Evolutionary conservation across 2,113 vertebrate genomes (phyloP), one percentile per base, ranked within the genome.

Genomic region (Orientallactaga bullata): DNA sequence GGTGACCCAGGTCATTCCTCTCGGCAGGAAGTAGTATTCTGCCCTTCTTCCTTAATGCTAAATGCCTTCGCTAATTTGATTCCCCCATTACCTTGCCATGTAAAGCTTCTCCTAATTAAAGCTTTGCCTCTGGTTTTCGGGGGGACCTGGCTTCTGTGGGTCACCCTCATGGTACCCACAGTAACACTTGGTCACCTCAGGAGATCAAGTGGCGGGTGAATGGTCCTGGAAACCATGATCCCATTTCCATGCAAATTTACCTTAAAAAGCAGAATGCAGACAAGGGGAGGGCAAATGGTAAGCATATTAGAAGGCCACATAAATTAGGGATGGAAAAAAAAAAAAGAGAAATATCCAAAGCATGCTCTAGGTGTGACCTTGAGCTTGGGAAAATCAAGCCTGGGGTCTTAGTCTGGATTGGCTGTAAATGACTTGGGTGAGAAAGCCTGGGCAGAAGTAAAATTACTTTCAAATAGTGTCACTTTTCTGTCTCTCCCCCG

Each of bases 171-270:
- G 42, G 82, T 30, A 83, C 47, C 82, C 16, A 23, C 28, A 68
- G 85, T 18, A 81, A 93, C 86, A 47, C 47, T 69, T 39, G 88
- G 93, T 80, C 82, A 73, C 68, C 73, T 87, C 63, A 15, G 85
- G 94, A 92, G 96, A 60, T 96, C 95, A 94, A 96, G 88, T 85
- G 94, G 96, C 85, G 74, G 90, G 88, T 93, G 92, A 95, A 88
- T 15, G 90, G 91, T 51, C 68, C 61, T 66, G 71, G 89, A 96
- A 96, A 95, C 89, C 93, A 83, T 51, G 17, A 89, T 92, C 85
- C 10, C 92, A 81, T 95, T 96, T 97, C 94, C 85, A 96, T 77
- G 76, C 88, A 97, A 95, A 97, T 95, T 94, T 88, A 88, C 86
- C 90, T 97, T 96, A 95, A 94, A 96, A 95, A 95, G 91, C 66